A percentile compares a stretch with the other conserved stretches of the same genome.
These are phyloP conservation scores for Chloroceryle aenea DNA, from an alignment of 2,113 vertebrate genomes.

Conservation along the genomic window DNA sequence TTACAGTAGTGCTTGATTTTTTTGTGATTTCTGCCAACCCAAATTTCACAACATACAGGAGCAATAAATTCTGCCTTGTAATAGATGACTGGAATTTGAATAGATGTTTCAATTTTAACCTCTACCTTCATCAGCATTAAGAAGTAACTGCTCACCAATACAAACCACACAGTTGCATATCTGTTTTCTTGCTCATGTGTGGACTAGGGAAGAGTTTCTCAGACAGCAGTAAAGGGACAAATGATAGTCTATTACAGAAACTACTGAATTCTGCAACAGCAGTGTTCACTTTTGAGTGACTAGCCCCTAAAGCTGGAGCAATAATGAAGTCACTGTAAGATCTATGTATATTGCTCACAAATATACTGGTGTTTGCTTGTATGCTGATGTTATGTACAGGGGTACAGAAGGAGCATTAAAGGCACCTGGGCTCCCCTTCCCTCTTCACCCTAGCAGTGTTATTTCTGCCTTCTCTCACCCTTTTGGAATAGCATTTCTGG, in stretches of 20 bases:
- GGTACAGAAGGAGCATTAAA: background rate
- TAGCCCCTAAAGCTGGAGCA: background rate
- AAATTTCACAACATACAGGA: background rate
- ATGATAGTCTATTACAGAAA: background rate
- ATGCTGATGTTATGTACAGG: background rate
- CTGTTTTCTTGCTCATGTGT: slow-evolving; percentile 11
- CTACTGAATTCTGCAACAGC: background rate
- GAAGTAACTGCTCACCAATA: slow-evolving; percentile 6
- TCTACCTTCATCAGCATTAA: background rate
- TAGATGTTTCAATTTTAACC: background rate
- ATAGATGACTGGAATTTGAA: background rate
- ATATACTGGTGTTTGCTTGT: background rate
- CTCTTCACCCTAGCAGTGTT: background rate
- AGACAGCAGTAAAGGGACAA: background rate
- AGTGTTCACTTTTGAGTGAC: background rate
- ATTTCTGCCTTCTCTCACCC: background rate
- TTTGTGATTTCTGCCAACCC: background rate
- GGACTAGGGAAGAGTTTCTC: background rate
- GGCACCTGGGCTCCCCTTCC: background rate
- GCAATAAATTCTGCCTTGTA: background rate
- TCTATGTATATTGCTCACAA: background rate
- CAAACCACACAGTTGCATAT: background rate
- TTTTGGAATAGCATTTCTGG: background rate
- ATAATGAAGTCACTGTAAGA: background rate
- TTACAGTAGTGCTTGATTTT: background rate